Conservation (phyloP, 2,113 vertebrate species). For the Hymenochirus boettgeri region DNA sequence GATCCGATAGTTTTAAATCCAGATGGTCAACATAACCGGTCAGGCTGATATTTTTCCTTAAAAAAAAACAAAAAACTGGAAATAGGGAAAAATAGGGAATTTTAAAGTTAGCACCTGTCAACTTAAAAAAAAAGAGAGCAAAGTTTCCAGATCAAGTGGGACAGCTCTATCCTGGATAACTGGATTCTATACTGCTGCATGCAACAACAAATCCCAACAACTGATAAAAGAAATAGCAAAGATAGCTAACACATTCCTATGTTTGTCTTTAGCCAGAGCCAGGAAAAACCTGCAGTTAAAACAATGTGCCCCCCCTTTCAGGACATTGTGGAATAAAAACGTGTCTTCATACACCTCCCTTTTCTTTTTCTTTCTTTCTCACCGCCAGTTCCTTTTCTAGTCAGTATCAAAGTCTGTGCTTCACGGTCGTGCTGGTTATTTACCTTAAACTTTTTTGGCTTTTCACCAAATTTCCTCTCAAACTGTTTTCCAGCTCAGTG, state of each 20-base stretch:
- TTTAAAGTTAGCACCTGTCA: conserved; percentile 74
- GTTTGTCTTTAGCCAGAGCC: conserved; percentile 25
- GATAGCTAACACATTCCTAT: conserved; percentile 10
- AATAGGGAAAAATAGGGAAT: no score
- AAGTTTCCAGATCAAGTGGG: conserved; percentile 1
- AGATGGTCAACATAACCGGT: conserved; percentile 13
- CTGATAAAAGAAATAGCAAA: conserved; percentile 5
- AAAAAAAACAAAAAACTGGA: no score
- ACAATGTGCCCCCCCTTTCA: conserved; percentile 37
- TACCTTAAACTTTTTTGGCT: conserved; percentile 41
- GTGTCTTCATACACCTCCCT: conserved; percentile 38
- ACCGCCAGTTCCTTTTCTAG: conserved; percentile 43
- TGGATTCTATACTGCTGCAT: conserved; percentile 29
- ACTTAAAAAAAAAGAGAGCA: conserved; percentile 28
- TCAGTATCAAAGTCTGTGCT: conserved; percentile 42
- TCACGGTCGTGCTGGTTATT: conserved; percentile 38
- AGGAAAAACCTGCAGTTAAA: conserved; percentile 25
- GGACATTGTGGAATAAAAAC: conserved; percentile 35
- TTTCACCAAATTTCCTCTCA: conserved; percentile 35
- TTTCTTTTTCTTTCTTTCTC: conserved; percentile 33
- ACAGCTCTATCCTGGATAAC: conserved; percentile 23
- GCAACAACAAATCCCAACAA: conserved; percentile 12
- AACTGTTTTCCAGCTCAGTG: conserved; percentile 33
- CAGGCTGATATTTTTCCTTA: neutral
- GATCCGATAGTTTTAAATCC: conserved; percentile 23